Evolutionary conservation across 2,888 invertebrate species (phyloP).

Genomic region (Lumbricus terrestris): DNA sequence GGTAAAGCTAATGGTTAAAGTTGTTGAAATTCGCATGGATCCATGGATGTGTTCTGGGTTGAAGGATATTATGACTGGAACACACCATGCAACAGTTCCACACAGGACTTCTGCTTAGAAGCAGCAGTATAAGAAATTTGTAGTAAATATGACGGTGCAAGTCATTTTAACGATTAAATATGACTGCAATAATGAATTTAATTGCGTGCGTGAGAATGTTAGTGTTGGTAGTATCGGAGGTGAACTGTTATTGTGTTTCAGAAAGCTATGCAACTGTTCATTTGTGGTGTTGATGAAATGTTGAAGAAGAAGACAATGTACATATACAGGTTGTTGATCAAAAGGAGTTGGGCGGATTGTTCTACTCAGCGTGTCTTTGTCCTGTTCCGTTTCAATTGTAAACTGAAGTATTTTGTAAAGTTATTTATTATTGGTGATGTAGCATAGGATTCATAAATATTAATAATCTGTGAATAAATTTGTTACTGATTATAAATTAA

Average conservation of each 20-base stretch:
- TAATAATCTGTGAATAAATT: slow-evolving; percentile 3
- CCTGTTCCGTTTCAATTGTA: background rate
- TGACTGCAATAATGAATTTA: background rate
- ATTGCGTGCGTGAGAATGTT: too few species aligned
- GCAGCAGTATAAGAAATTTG: background rate
- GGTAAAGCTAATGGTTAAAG: background rate
- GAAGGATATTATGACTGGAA: background rate
- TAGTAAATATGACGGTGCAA: background rate
- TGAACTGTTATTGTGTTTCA: background rate
- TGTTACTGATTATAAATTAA: background rate
- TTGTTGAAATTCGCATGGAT: background rate
- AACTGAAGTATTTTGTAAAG: slow-evolving; percentile 3
- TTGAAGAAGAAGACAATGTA: background rate
- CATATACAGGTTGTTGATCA: background rate
- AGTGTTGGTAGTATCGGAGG: background rate
- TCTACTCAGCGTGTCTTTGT: background rate
- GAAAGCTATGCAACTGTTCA: background rate
- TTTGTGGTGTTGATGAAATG: background rate
- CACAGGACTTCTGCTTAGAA: background rate
- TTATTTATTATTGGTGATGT: background rate
- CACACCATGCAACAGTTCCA: background rate
- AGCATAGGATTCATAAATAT: background rate
- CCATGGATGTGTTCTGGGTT: background rate
- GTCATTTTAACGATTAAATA: background rate
- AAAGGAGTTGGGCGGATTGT: background rate